A percentile compares a stretch with the other conserved stretches of the same genome.
These are phyloP conservation scores for Pangasius djambal DNA, from an alignment of 2,797 vertebrate species.

Conservation along the genomic window DNA sequence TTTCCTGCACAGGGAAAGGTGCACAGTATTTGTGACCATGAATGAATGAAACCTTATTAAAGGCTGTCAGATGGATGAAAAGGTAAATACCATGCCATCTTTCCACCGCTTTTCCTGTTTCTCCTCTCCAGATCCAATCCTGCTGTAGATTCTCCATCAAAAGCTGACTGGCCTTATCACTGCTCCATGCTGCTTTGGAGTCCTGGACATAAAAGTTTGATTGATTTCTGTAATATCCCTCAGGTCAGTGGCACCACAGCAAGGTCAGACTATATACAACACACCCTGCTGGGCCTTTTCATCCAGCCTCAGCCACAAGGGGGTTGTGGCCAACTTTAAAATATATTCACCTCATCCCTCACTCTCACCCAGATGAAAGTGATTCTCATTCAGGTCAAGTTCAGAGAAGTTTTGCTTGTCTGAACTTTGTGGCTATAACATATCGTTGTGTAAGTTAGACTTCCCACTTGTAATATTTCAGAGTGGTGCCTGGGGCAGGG, in stretches of 20 bases:
- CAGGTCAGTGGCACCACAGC: slow-evolving; percentile 57
- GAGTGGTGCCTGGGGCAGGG: not conserved
- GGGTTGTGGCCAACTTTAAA: slow-evolving; percentile 27
- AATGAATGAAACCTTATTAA: slow-evolving; percentile 47
- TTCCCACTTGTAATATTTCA: slow-evolving; percentile 20
- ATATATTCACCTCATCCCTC: slow-evolving; percentile 38
- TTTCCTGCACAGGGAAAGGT: not conserved
- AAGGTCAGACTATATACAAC: slow-evolving; percentile 57
- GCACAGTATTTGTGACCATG: slow-evolving; percentile 29
- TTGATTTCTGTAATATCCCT: slow-evolving; percentile 61
- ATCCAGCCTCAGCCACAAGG: slow-evolving; percentile 37
- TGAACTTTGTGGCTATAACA: slow-evolving; percentile 4
- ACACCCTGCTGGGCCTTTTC: slow-evolving; percentile 50
- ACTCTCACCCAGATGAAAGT: slow-evolving; percentile 15
- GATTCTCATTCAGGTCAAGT: slow-evolving; percentile 24
- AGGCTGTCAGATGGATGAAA: slow-evolving; percentile 44
- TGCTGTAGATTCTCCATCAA: slow-evolving; percentile 32
- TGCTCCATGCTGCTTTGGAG: slow-evolving; percentile 35
- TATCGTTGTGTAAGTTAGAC: slow-evolving; percentile 27
- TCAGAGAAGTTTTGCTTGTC: slow-evolving; percentile 19
- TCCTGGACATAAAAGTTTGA: slow-evolving; percentile 59
- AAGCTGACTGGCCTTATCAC: slow-evolving; percentile 47
- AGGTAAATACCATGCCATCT: slow-evolving; percentile 38
- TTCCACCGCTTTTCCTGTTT: slow-evolving; percentile 1
- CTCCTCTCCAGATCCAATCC: not conserved